Evolutionary conservation across 2,113 vertebrate genomes (phyloP).

Genomic region (Rafetus swinhoei): DNA sequence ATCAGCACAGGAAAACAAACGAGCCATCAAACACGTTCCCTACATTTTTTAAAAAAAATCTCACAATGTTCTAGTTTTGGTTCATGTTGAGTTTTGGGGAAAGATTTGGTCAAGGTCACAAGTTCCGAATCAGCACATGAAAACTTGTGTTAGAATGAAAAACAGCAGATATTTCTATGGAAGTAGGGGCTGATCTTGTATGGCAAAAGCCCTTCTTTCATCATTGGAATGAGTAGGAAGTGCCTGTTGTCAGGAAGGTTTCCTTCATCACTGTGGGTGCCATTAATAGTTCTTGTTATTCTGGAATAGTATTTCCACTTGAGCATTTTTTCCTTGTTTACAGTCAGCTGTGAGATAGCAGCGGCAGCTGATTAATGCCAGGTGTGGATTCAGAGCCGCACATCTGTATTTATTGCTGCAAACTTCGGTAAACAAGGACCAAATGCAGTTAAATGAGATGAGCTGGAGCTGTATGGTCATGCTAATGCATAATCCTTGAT

Average conservation of each 20-base stretch:
- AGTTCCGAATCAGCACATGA: neutral
- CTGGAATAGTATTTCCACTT: constrained; percentile 32
- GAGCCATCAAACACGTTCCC: neutral
- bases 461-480: constrained; percentile 49
- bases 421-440: constrained; percentile 73
- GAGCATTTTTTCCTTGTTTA: constrained; percentile 42
- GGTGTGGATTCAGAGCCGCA: constrained; percentile 56
- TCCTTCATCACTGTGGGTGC: neutral
- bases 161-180: neutral
- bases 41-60: neutral
- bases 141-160: neutral
- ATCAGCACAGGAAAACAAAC: neutral
- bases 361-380: constrained; percentile 73
- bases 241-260: constrained; percentile 9
- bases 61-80: neutral
- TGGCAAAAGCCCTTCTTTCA: neutral
- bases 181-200: neutral
- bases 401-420: constrained; percentile 72
- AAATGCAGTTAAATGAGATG: constrained; percentile 67
- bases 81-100: neutral
- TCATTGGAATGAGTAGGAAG: constrained; percentile 27
- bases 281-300: constrained; percentile 44
- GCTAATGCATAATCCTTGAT: constrained; percentile 63
- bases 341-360: constrained; percentile 71
- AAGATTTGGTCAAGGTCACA: neutral